phyloP scores from a whole-genome alignment of 2,797 vertebrate species.

The Trichosurus vulpecula region DNA sequence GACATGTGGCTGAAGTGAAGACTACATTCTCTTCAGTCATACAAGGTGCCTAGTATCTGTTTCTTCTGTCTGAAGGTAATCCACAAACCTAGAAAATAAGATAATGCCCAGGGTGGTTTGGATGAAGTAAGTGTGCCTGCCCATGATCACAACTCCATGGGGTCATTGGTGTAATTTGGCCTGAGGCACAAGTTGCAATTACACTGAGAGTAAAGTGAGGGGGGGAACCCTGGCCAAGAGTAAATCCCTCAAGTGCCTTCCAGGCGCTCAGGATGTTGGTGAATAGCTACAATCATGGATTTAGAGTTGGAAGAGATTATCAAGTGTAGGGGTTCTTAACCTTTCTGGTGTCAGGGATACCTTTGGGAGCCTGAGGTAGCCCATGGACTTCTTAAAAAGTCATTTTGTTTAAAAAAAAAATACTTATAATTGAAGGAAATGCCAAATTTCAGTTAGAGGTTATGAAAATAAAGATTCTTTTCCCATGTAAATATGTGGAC shows the following conservation, averaged over 20 bases:
- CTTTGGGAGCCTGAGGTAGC: background rate
- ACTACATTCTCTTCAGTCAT: no score
- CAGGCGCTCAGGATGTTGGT: background rate
- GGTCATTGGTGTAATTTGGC: background rate
- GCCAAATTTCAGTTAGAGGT: background rate
- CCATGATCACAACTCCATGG: accelerated
- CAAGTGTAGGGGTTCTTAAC: background rate
- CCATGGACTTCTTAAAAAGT: background rate
- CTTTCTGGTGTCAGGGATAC: background rate
- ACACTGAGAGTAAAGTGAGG: background rate
- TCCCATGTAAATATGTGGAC: background rate
- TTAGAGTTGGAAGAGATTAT: background rate
- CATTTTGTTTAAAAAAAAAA: background rate
- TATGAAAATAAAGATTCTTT: background rate
- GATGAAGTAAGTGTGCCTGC: background rate
- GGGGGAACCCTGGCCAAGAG: background rate
- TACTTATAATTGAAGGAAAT: background rate
- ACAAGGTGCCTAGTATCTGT: background rate
- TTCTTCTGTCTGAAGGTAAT: background rate
- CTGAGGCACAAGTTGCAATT: background rate
- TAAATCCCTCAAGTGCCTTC: background rate
- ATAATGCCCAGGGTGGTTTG: background rate
- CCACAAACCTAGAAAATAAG: background rate
- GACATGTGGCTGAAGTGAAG: background rate
- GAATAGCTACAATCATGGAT: background rate